Conservation (phyloP, 1,140 invertebrate genomes). For the Drosophila burlai region DNA sequence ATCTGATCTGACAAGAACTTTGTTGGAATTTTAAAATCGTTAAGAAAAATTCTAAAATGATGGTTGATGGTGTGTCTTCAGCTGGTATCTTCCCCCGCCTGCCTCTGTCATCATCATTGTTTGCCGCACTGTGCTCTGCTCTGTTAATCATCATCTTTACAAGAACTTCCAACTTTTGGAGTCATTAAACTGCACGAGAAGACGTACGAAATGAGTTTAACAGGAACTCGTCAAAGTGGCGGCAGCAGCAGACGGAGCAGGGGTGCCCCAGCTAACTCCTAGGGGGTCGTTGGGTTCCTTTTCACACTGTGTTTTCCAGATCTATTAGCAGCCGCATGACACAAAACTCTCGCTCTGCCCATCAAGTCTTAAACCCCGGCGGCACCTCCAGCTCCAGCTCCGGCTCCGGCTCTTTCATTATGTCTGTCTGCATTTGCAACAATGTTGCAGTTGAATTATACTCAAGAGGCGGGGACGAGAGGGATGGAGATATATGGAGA, state of each 20-base stretch:
- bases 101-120: constrained; percentile 7
- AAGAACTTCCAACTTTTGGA: constrained; percentile 11
- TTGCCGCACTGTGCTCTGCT: not conserved
- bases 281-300: constrained; percentile 28
- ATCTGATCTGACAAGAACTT: not conserved
- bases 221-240: constrained; percentile 40
- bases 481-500: not conserved
- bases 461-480: constrained; percentile 59
- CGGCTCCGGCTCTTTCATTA: constrained; percentile 57
- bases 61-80: not conserved
- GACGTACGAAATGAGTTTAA: constrained; percentile 51
- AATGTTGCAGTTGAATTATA: constrained; percentile 77
- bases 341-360: constrained; percentile 53
- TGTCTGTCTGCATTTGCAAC: constrained; percentile 69
- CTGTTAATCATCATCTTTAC: constrained; percentile 28
- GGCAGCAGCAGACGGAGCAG: not conserved
- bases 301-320: constrained; percentile 70
- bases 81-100: not conserved
- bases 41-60: not conserved
- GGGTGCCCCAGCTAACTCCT: constrained; percentile 4
- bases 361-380: constrained; percentile 32
- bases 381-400: constrained; percentile 6
- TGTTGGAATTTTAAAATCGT: not conserved
- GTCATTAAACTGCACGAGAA: constrained; percentile 30
- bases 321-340: constrained; percentile 70